Percentiles rank a stretch among this genome's conserved stretches.
These are phyloP conservation scores for Macrosoma leucophasiata DNA, from an alignment of 2,888 invertebrate genomes.

Conservation along the genomic window DNA sequence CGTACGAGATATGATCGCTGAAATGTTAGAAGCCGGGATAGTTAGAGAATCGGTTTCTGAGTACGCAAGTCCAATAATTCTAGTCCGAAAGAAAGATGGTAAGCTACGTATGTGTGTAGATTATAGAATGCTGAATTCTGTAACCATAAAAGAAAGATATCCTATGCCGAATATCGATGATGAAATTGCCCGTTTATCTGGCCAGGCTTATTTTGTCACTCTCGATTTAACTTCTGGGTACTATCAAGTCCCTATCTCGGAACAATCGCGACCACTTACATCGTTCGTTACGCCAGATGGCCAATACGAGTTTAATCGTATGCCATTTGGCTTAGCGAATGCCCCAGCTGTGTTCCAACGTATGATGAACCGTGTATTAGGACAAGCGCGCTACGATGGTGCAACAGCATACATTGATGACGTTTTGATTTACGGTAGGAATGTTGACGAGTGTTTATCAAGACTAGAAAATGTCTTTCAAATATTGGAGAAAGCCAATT, in stretches of 20 bases:
- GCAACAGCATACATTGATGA: neutral
- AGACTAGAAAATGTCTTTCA: slow-evolving; percentile 17
- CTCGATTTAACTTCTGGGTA: no score
- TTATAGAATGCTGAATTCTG: slow-evolving; percentile 19
- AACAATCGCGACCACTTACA: no score
- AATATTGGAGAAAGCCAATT: slow-evolving; percentile 7
- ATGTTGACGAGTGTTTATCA: slow-evolving; percentile 12
- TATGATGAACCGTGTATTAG: neutral
- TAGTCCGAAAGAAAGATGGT: slow-evolving; percentile 21
- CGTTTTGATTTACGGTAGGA: slow-evolving; percentile 2
- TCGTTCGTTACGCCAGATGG: slow-evolving; percentile 5
- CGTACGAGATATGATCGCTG: slow-evolving; percentile 17
- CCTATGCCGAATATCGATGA: slow-evolving; percentile 19
- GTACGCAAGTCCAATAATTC: slow-evolving; percentile 14
- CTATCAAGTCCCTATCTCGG: no score
- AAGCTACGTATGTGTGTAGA: slow-evolving; percentile 18
- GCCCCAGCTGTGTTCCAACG: slow-evolving; percentile 1
- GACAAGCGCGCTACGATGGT: neutral
- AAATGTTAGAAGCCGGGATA: slow-evolving; percentile 19
- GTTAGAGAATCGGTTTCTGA: slow-evolving; percentile 17
- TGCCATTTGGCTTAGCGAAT: slow-evolving; percentile 1
- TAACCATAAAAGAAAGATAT: slow-evolving; percentile 19
- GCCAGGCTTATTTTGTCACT: no score
- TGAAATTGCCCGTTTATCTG: slow-evolving; percentile 13
- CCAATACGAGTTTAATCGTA: slow-evolving; percentile 6